phyloP scores from a whole-genome alignment of 2,888 invertebrate species.

The Eretmocerus hayati region DNA sequence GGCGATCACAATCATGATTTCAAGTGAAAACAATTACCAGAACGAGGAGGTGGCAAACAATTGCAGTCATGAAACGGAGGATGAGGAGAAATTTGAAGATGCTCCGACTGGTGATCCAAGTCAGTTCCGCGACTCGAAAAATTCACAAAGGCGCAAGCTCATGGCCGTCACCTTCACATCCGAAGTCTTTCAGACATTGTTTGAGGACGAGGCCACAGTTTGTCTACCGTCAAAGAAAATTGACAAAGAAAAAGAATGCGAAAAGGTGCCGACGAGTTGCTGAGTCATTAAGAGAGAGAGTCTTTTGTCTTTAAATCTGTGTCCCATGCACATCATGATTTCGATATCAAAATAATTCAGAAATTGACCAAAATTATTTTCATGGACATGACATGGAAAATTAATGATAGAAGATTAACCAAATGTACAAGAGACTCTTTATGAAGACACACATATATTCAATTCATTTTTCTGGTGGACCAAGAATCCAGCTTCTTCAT shows the following conservation, averaged over 20 bases:
- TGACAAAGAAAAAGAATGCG: neutral
- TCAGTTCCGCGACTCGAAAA: slow-evolving; percentile 23
- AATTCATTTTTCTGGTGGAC: no score
- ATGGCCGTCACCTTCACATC: slow-evolving; percentile 39
- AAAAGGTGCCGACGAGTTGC: slow-evolving; percentile 2
- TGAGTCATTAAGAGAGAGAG: neutral
- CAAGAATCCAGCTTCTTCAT: no score
- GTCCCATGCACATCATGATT: no score
- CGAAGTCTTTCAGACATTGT: slow-evolving; percentile 38
- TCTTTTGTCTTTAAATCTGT: no score
- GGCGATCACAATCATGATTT: no score
- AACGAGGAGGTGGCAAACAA: slow-evolving; percentile 1
- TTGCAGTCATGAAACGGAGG: slow-evolving; percentile 10
- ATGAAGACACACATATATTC: no score
- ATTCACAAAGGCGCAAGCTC: slow-evolving; percentile 33
- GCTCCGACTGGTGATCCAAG: slow-evolving; percentile 21
- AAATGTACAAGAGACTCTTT: no score
- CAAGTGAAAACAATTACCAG: slow-evolving; percentile 1
- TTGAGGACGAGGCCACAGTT: slow-evolving; percentile 36
- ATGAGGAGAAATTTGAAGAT: slow-evolving; percentile 26
- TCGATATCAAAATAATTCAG: no score
- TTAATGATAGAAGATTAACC: no score
- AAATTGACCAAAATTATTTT: no score
- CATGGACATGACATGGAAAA: no score
- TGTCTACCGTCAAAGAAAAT: slow-evolving; percentile 23